Percentiles rank a stretch among this genome's conserved stretches.
Conservation (phyloP, 2,797 vertebrate species). For the Coendou prehensilis region DNA sequence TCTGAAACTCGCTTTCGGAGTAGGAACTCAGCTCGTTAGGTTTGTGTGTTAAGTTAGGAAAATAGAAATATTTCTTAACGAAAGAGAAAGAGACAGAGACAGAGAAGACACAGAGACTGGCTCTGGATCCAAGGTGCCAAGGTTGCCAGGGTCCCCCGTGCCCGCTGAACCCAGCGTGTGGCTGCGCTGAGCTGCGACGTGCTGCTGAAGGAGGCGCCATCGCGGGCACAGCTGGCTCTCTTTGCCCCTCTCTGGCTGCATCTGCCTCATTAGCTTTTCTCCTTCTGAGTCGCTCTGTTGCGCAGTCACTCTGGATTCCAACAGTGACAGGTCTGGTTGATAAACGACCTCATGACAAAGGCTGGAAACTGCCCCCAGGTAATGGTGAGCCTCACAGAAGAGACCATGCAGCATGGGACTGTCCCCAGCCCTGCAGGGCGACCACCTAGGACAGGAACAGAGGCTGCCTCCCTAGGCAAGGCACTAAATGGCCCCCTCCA, state of each 20-base stretch:
- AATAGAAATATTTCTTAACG: background rate
- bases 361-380: background rate
- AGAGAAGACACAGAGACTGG: background rate
- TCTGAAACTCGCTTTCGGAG: background rate
- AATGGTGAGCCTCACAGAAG: background rate
- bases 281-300: background rate
- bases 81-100: background rate
- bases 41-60: slow-evolving; percentile 2
- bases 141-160: background rate
- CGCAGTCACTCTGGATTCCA: background rate
- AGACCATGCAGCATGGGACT: background rate
- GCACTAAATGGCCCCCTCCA: background rate
- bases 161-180: too few relatives aligned
- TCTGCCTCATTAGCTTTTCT: background rate
- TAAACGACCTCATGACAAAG: background rate
- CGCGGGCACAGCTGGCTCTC: background rate
- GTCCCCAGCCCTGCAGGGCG: background rate
- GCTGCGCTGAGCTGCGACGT: background rate
- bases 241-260: background rate
- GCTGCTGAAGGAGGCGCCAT: background rate
- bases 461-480: background rate
- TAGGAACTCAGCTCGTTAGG: background rate
- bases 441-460: background rate
- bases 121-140: background rate
- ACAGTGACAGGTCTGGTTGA: background rate